Evolutionary conservation across 2,113 vertebrate genomes (phyloP), one percentile per base, ranked within the genome.

Genomic region (Ahaetulla prasina): DNA sequence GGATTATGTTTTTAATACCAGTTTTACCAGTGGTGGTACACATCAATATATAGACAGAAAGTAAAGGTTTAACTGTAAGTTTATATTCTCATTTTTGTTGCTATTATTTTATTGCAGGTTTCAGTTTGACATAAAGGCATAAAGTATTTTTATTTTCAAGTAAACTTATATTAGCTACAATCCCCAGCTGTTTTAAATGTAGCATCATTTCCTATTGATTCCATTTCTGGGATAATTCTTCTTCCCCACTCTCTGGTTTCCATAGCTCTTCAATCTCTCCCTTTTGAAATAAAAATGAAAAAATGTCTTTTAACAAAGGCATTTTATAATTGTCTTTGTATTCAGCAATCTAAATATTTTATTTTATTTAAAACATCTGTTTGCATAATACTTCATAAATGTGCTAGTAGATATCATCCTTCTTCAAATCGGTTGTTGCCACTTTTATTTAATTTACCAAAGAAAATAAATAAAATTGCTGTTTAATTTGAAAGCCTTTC

Each of bases 171-270:
- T 98, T 96, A 96, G 97, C 97, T 97, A 96, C 97, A 97, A 97
- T 97, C 97, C 97, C 97, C 98, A 98, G 97, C 97, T 98, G 98
- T 96, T 98, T 98, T 97, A 97, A 97, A 98, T 98, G 97, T 97
- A 97, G 96, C 95, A 97, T 98, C 95, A 97, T 98, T 97, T 98
- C 98, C 98, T 98, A 98, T 97, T 97, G 95, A 96, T 97, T 95
- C 95, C 94, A 95, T 97, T 98, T 97, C 97, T 97, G 96, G 96
- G 95, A 97, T 95, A 97, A 97, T 97, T 97, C 97, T 92, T 95
- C 96, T 95, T 89, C 60, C 49, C 43, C 16, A 16, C 92, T 95
- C 91, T 94, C 89, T 92, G 88, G 74, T 92, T 95, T 96, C 96
- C 43, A 22, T 60, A 35, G 74, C 12, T 47, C 47, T 6, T 89